Evolutionary conservation across 2,113 vertebrate species (phyloP).

Genomic region (Nothoprocta pentlandii): DNA sequence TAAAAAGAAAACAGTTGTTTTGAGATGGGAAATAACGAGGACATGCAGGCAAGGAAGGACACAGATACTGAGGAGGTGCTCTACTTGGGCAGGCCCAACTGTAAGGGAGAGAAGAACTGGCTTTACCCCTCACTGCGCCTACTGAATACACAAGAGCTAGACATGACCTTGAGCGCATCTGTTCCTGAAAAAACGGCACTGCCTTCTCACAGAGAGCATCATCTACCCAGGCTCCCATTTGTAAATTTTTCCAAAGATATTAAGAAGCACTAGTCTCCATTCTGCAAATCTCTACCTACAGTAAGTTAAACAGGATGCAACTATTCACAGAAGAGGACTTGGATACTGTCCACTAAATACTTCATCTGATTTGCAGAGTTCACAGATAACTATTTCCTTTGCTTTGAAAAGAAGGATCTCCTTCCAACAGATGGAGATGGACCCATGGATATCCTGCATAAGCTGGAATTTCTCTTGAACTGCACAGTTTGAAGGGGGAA

Average conservation of each 20-base stretch:
- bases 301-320: background rate
- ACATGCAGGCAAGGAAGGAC: background rate
- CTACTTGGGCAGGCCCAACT: background rate
- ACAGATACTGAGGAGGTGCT: background rate
- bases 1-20: background rate
- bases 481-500: background rate
- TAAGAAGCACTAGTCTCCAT: background rate
- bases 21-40: background rate
- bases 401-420: background rate
- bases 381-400: background rate
- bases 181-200: background rate
- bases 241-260: background rate
- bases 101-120: background rate
- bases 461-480: background rate
- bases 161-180: background rate
- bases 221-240: background rate
- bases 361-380: background rate
- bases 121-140: background rate
- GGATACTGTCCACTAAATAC: background rate
- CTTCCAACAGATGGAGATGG: background rate
- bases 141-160: background rate
- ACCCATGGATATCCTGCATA: background rate
- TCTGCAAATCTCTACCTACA: background rate
- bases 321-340: background rate
- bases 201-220: background rate